phyloP scores from a whole-genome alignment of 2,113 vertebrate genomes.

The Hippolais icterina region DNA sequence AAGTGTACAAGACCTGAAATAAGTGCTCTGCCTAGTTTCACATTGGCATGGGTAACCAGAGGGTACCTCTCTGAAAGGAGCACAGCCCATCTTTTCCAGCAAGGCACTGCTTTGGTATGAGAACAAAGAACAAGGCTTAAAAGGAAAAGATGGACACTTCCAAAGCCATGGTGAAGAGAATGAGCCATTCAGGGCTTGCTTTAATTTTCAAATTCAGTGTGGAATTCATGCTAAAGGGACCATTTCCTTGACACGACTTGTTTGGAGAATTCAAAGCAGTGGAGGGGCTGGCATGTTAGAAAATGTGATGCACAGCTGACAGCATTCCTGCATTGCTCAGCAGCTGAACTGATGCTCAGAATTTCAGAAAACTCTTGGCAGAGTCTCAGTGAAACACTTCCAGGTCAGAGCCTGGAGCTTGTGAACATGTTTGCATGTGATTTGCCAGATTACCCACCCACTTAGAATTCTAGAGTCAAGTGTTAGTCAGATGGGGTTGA shows the following conservation, averaged over 20 bases:
- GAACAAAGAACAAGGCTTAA: neutral
- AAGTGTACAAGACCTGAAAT: neutral
- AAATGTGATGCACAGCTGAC: accelerated
- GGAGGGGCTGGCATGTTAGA: neutral
- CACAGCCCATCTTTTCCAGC: neutral
- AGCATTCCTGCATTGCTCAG: neutral
- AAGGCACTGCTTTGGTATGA: neutral
- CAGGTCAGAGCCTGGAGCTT: constrained; percentile 26
- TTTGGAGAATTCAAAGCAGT: neutral
- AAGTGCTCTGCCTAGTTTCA: neutral
- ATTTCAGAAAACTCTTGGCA: constrained; percentile 6
- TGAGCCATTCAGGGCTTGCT: neutral
- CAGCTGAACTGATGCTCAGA: neutral
- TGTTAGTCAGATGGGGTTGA: neutral
- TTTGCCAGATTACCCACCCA: constrained; percentile 30
- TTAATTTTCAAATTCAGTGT: neutral
- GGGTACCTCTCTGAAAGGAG: neutral
- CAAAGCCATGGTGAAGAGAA: neutral
- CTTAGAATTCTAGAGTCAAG: constrained; percentile 7
- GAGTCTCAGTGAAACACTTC: neutral
- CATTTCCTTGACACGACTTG: neutral
- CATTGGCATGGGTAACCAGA: accelerated
- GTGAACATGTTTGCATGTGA: neutral
- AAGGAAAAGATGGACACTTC: neutral
- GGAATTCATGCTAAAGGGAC: neutral